Base-by-base conservation (phyloP, 2,888 invertebrate genomes). In the Drosophila colorata region DNA sequence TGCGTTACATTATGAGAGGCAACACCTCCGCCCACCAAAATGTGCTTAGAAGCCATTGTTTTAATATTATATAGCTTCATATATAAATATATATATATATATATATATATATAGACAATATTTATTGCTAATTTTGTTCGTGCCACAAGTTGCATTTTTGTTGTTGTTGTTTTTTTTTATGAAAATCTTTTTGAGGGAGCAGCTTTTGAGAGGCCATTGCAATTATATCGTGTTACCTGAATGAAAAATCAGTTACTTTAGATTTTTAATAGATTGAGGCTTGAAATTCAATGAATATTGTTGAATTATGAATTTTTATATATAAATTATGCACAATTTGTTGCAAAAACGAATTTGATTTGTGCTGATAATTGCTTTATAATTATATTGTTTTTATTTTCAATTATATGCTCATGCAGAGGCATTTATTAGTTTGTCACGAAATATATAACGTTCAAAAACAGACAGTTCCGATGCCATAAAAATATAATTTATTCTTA, bases 11-110 rank as follows among this genome's bases (percentile, higher is more conserved):
- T 68, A 51, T 75, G 67, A 76, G 70, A 66, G 69, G 70, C 71
- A 82, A 71, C 76, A 81, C 84, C 80, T 78, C 74, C 84, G 80
- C 84, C 86, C 82, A 81, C 71, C 67, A 69, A 69, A 80, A 61
- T 66, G 69, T 63, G 63, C 59, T 78, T 64, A 55, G 46, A 56
- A 61, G 31, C 70, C 56, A 85, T 85, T 83, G 80, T 85, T 74
- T 67, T 35, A 59, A 51, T 66, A 25, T 11, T 16, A 25, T 48
- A 35, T 63, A 23, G 49, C 48, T 49, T 38, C 5, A 25, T 31
- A 16, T 47, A 61, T 51, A 51, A 33, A 37, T 46, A 33, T 46
- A 53, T 63, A 51, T 40, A 37, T 53, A 38, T 53, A 28, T 69
- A 60, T 68, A 41, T 52, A 49, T 35, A 59, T 44, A 16, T 35